phyloP scores from a whole-genome alignment of 2,888 invertebrate genomes.

The Abscondita cerata region DNA sequence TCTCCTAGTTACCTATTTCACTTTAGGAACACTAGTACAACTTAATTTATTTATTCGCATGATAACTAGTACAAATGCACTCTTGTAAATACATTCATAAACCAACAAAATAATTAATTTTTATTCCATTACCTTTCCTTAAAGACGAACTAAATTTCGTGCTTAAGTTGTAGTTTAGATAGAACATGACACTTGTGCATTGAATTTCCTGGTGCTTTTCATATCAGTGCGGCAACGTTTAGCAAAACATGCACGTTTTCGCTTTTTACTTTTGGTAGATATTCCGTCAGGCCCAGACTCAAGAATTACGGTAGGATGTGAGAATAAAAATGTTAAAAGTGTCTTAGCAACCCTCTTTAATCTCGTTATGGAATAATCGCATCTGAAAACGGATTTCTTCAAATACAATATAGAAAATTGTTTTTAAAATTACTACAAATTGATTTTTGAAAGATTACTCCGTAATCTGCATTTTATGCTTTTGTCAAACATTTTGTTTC shows the following conservation, averaged over 20 bases:
- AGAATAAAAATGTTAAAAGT: constrained; percentile 35
- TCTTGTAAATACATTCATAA: no score
- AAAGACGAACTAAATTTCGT: background rate
- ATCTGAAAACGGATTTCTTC: constrained; percentile 25
- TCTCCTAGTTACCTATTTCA: no score
- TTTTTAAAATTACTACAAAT: constrained; percentile 8
- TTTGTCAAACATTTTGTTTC: no score
- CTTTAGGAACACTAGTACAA: no score
- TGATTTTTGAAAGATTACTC: background rate
- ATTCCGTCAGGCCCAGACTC: constrained; percentile 32
- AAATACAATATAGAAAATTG: constrained; percentile 7
- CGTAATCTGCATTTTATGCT: background rate
- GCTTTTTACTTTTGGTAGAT: constrained; percentile 32
- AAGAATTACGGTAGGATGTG: constrained; percentile 28
- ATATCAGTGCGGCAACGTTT: constrained; percentile 27
- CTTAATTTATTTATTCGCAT: no score
- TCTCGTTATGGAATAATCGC: constrained; percentile 30
- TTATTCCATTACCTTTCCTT: no score
- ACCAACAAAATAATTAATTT: no score
- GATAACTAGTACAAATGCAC: no score
- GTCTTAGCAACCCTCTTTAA: constrained; percentile 29
- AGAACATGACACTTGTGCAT: constrained; percentile 32
- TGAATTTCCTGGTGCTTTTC: constrained; percentile 30
- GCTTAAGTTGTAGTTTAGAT: constrained; percentile 16
- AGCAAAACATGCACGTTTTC: constrained; percentile 34